phyloP scores from a whole-genome alignment of 2,888 invertebrate species.

The Linyphia triangularis region DNA sequence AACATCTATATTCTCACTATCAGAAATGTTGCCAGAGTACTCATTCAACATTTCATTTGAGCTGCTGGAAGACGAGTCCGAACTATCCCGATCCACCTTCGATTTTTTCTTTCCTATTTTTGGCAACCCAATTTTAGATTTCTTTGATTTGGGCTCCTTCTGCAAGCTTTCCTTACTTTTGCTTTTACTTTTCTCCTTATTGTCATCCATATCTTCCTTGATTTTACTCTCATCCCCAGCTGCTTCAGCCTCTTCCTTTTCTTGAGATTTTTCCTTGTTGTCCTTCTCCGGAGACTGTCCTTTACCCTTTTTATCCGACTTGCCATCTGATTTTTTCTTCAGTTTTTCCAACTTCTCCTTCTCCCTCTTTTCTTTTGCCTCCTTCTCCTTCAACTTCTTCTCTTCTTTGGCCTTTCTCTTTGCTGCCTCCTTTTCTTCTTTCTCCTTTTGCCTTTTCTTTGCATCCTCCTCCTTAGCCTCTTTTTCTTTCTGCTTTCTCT shows the following conservation, averaged over 20 bases:
- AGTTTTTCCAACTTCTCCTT: conserved; percentile 71
- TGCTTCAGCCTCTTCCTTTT: conserved; percentile 2
- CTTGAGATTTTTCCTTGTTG: conserved; percentile 29
- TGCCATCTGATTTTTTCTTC: conserved; percentile 75
- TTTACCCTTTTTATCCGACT: conserved; percentile 66
- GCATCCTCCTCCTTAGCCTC: conserved; percentile 64
- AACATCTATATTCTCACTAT: conserved; percentile 37
- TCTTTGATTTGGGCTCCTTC: conserved; percentile 58
- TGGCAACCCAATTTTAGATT: conserved; percentile 58
- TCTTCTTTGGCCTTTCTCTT: conserved; percentile 67
- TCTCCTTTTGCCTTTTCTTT: conserved; percentile 58
- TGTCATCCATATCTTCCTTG: conserved; percentile 18
- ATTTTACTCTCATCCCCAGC: conserved; percentile 43
- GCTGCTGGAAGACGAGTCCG: conserved; percentile 74
- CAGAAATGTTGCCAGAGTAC: conserved; percentile 61
- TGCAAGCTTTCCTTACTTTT: conserved; percentile 65
- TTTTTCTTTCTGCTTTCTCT: conserved; percentile 62
- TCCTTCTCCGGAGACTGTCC: conserved; percentile 47
- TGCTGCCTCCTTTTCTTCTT: conserved; percentile 75
- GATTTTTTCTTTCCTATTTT: conserved; percentile 61
- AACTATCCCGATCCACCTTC: conserved; percentile 57
- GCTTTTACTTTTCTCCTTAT: conserved; percentile 42
- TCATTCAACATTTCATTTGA: conserved; percentile 75
- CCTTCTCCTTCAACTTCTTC: conserved; percentile 75
- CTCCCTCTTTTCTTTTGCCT: conserved; percentile 74